phyloP scores from a whole-genome alignment of 2,888 invertebrate genomes.

The Drosophila planitibia region DNA sequence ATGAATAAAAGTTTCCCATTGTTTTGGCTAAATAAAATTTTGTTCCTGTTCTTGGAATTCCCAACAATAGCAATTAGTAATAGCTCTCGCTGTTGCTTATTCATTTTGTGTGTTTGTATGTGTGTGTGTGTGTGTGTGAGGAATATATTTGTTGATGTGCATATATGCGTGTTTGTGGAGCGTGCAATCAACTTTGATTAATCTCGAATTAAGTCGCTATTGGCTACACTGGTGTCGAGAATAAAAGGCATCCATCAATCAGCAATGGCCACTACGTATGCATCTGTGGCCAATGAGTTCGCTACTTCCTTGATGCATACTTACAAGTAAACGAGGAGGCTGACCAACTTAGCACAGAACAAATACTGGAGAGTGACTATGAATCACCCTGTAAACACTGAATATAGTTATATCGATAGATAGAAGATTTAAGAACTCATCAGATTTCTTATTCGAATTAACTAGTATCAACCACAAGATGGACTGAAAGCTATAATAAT shows the following conservation, averaged over 20 bases:
- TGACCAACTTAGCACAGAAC: neutral
- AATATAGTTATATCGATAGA: too few relatives aligned
- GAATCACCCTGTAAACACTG: slow-evolving; percentile 3
- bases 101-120: neutral
- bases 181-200: slow-evolving; percentile 73
- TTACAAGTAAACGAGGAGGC: neutral
- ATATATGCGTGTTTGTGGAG: slow-evolving; percentile 40
- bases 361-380: neutral
- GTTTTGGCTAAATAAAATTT: slow-evolving; percentile 39
- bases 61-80: slow-evolving; percentile 51
- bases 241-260: slow-evolving; percentile 24
- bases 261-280: neutral
- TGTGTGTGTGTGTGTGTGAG: slow-evolving; percentile 12
- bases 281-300: slow-evolving; percentile 11
- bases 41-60: slow-evolving; percentile 22
- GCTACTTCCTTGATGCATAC: slow-evolving; percentile 12
- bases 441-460: neutral
- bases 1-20: slow-evolving; percentile 65
- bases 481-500: neutral
- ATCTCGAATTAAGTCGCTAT: slow-evolving; percentile 62
- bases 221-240: slow-evolving; percentile 29
- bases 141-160: slow-evolving; percentile 10
- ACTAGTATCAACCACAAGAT: neutral
- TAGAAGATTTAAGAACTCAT: neutral
- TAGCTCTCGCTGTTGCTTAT: slow-evolving; percentile 29